Evolutionary conservation across 1,140 invertebrate genomes (phyloP).

Genomic region (Drosophila repletoides): DNA sequence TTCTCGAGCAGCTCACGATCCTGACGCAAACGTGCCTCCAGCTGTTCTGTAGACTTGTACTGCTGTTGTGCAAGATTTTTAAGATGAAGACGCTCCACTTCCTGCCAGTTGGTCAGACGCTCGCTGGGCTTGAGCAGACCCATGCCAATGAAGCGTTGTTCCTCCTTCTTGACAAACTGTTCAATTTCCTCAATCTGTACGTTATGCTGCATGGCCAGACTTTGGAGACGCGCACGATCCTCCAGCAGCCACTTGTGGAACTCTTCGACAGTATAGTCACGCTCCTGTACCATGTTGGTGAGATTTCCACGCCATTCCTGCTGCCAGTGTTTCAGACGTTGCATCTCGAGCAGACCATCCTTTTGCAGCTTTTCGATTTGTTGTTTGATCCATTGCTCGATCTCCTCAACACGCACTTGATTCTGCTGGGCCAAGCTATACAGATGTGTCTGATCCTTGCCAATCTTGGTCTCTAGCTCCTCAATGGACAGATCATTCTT

Average conservation of each 20-base stretch:
- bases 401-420: constrained; percentile 77
- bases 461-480: constrained; percentile 63
- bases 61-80: constrained; percentile 73
- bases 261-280: constrained; percentile 76
- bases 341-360: constrained; percentile 69
- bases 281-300: constrained; percentile 77
- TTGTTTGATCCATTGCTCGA: constrained; percentile 76
- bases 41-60: constrained; percentile 75
- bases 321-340: constrained; percentile 77
- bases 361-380: constrained; percentile 67
- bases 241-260: constrained; percentile 79
- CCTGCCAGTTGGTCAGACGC: constrained; percentile 78
- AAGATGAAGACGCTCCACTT: constrained; percentile 70
- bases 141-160: constrained; percentile 74
- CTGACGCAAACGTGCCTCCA: constrained; percentile 68
- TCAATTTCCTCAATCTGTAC: constrained; percentile 80
- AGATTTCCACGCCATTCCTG: constrained; percentile 76
- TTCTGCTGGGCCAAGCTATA: constrained; percentile 75
- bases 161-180: constrained; percentile 76
- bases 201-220: constrained; percentile 76
- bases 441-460: constrained; percentile 68
- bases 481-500: constrained; percentile 75
- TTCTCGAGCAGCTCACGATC: constrained; percentile 70
- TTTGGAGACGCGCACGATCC: constrained; percentile 67
- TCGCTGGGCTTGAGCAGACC: constrained; percentile 76